Percentiles rank a stretch among this genome's conserved stretches.
Conservation (phyloP, 2,888 invertebrate species). For the Octonoba sinensis region DNA sequence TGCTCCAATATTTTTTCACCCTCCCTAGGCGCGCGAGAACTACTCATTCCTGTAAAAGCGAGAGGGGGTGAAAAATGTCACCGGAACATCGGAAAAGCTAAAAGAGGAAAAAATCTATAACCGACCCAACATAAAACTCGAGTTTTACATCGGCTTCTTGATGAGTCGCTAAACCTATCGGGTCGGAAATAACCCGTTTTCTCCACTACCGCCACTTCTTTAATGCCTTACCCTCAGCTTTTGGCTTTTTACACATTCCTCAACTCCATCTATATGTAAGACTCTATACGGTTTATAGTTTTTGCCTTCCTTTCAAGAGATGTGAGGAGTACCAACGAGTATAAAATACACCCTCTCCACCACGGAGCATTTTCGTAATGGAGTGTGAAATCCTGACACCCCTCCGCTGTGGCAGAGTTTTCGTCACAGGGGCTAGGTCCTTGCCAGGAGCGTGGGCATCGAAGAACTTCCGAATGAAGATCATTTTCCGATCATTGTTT, state of each 20-base stretch:
- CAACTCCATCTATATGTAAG: conserved; percentile 34
- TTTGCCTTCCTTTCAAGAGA: conserved; percentile 40
- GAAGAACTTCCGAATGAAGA: conserved; percentile 7
- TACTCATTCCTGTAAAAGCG: conserved; percentile 59
- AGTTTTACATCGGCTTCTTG: conserved; percentile 57
- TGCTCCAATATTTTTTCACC: conserved; percentile 59
- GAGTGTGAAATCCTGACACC: conserved; percentile 50
- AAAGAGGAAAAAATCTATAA: conserved; percentile 48
- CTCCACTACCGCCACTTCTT: conserved; percentile 47
- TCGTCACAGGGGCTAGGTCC: conserved; percentile 24
- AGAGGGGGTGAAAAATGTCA: conserved; percentile 44
- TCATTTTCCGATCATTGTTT: conserved; percentile 54
- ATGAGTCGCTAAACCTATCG: conserved; percentile 64
- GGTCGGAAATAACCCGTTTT: conserved; percentile 63
- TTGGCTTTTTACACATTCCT: conserved; percentile 9
- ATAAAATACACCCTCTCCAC: conserved; percentile 51
- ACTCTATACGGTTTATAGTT: conserved; percentile 51
- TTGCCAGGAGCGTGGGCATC: conserved; percentile 28
- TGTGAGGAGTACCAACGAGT: conserved; percentile 44
- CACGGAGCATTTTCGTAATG: conserved; percentile 43
- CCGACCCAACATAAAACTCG: conserved; percentile 61
- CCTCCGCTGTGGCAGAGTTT: conserved; percentile 36
- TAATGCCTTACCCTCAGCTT: conserved; percentile 25
- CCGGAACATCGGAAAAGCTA: conserved; percentile 23
- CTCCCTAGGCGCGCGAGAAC: conserved; percentile 41